phyloP scores from a whole-genome alignment of 2,113 vertebrate species.

The Rhodinocichla rosea region DNA sequence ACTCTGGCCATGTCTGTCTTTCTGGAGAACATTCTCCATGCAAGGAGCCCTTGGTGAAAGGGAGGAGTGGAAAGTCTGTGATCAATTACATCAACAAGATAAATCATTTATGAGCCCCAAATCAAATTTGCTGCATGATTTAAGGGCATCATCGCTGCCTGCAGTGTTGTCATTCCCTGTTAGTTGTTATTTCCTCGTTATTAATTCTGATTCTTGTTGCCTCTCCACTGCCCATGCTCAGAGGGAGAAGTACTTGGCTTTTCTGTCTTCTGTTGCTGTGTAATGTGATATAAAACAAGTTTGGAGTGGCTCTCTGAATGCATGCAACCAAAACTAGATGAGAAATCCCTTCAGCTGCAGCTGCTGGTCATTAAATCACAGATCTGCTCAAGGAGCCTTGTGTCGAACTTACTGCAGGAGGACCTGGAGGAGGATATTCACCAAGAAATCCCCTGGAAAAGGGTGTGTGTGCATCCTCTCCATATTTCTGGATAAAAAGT shows the following conservation, averaged over 20 bases:
- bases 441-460: neutral
- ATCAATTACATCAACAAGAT: neutral
- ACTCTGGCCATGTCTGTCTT: neutral
- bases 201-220: slow-evolving; percentile 35
- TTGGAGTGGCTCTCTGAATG: slow-evolving; percentile 28
- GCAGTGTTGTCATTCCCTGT: slow-evolving; percentile 36
- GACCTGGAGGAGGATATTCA: neutral
- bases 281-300: slow-evolving; percentile 69
- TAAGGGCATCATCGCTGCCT: neutral
- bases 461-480: neutral
- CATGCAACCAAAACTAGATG: slow-evolving; percentile 31
- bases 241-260: slow-evolving; percentile 1
- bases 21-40: neutral
- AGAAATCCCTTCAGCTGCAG: slow-evolving; percentile 59
- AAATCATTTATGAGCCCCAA: slow-evolving; percentile 20
- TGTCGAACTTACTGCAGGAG: neutral
- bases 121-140: slow-evolving; percentile 20
- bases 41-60: neutral
- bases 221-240: neutral
- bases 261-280: slow-evolving; percentile 61
- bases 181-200: slow-evolving; percentile 39
- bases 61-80: neutral
- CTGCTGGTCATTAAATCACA: slow-evolving; percentile 72
- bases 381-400: neutral
- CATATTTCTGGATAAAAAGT: neutral